Percentiles rank a stretch among this genome's conserved stretches.
Conservation (phyloP, 2,797 vertebrate genomes). For the Betta splendens region DNA sequence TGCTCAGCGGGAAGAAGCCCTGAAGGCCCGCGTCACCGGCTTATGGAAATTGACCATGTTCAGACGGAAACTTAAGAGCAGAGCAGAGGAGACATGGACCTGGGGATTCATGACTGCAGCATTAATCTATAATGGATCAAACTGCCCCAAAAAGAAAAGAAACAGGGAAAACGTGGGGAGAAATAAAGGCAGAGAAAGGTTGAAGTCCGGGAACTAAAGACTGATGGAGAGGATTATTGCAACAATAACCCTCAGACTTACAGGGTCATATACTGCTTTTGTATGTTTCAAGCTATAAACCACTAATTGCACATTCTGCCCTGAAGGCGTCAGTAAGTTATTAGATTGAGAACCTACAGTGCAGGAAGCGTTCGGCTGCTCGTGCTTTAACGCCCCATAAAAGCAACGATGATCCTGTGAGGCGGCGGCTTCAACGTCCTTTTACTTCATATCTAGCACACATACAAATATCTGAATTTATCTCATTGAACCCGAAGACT, state of each 20-base stretch:
- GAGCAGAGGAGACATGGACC: slow-evolving; percentile 43
- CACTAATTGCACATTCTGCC: slow-evolving; percentile 49
- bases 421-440: too few relatives aligned
- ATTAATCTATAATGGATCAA: slow-evolving; percentile 67
- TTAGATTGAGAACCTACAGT: slow-evolving; percentile 11
- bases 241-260: slow-evolving; percentile 30
- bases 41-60: slow-evolving; percentile 59
- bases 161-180: not conserved
- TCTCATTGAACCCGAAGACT: too few relatives aligned
- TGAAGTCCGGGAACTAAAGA: slow-evolving; percentile 5
- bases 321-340: slow-evolving; percentile 34
- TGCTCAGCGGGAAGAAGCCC: slow-evolving; percentile 26
- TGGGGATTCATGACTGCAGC: slow-evolving; percentile 27
- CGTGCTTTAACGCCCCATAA: slow-evolving; percentile 45
- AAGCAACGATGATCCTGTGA: slow-evolving; percentile 27
- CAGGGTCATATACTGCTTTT: slow-evolving; percentile 32
- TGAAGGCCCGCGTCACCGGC: slow-evolving; percentile 39
- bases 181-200: not conserved
- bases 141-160: slow-evolving; percentile 6
- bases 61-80: slow-evolving; percentile 28
- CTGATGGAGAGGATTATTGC: slow-evolving; percentile 30
- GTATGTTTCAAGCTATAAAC: slow-evolving; percentile 48
- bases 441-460: too few relatives aligned
- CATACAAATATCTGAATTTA: too few relatives aligned
- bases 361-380: slow-evolving; percentile 10